A percentile compares a stretch with the other conserved stretches of the same genome.
phyloP scores from a whole-genome alignment of 1,140 invertebrate species.

The Heliconius melpomene region DNA sequence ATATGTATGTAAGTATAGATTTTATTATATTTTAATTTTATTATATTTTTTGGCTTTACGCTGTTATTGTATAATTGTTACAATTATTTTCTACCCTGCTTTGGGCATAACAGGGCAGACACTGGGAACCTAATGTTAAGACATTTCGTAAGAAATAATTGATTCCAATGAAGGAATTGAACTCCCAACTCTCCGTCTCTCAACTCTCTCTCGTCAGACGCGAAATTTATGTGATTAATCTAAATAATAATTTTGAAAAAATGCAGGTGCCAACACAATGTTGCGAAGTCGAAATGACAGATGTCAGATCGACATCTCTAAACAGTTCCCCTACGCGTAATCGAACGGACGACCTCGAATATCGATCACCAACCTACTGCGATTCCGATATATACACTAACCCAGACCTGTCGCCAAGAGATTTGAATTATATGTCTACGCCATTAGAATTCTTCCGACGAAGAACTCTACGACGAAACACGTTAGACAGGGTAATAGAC shows the following conservation, averaged over 20 bases:
- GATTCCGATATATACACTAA: conserved; percentile 52
- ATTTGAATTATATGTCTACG: conserved; percentile 57
- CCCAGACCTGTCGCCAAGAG: conserved; percentile 46
- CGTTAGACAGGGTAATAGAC: conserved; percentile 53
- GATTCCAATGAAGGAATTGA: too few species aligned
- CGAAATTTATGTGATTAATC: too few species aligned
- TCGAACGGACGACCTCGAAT: conserved; percentile 43
- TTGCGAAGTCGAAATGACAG: conserved; percentile 67
- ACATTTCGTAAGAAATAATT: not conserved
- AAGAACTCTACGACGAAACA: conserved; percentile 45
- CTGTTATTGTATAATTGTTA: too few species aligned
- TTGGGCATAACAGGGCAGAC: too few species aligned
- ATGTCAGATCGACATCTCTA: conserved; percentile 46
- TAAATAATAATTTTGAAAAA: not conserved
- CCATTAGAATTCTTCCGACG: conserved; percentile 52
- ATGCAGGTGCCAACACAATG: conserved; percentile 67
- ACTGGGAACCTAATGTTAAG: not conserved
- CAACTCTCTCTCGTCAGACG: too few species aligned
- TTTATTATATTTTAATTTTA: not conserved
- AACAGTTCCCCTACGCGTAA: conserved; percentile 46
- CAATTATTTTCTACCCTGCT: too few species aligned
- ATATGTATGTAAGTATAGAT: not conserved
- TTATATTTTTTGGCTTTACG: too few species aligned
- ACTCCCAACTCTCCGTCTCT: too few species aligned
- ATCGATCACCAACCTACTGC: conserved; percentile 53